phyloP scores from a whole-genome alignment of 2,888 invertebrate genomes.

The Drosophila paramelanica region DNA sequence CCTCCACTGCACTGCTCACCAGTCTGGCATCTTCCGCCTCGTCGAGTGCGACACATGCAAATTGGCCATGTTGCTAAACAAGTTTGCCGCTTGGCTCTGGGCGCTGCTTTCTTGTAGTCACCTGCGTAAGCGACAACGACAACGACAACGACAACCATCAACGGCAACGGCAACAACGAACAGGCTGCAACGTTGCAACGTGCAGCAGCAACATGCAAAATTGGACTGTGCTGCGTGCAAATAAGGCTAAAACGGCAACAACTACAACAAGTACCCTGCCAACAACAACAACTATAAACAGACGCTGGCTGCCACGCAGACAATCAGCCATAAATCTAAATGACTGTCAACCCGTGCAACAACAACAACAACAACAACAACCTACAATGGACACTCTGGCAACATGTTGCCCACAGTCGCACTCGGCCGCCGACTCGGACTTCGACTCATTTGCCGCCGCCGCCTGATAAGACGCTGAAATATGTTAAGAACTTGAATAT shows the following conservation, averaged over 20 bases:
- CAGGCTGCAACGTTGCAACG: constrained; percentile 35
- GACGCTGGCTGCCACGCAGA: constrained; percentile 70
- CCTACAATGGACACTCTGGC: constrained; percentile 67
- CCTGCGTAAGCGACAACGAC: constrained; percentile 79
- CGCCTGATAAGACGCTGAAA: constrained; percentile 76
- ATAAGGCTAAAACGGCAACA: constrained; percentile 69
- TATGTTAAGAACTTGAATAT: constrained; percentile 73
- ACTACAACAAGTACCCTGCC: constrained; percentile 33
- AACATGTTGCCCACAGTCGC: constrained; percentile 64
- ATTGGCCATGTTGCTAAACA: constrained; percentile 80
- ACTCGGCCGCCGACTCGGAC: not conserved
- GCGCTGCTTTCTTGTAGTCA: constrained; percentile 74
- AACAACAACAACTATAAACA: constrained; percentile 58
- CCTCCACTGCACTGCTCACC: not conserved
- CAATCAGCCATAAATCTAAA: constrained; percentile 81
- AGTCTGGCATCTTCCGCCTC: constrained; percentile 35
- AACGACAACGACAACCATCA: constrained; percentile 43
- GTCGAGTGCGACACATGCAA: constrained; percentile 79
- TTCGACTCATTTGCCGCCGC: constrained; percentile 73
- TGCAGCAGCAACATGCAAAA: constrained; percentile 66
- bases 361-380: constrained; percentile 40
- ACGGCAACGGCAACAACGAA: constrained; percentile 26
- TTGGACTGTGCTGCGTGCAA: constrained; percentile 79
- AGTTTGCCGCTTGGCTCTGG: constrained; percentile 65
- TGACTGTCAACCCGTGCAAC: constrained; percentile 77